Evolutionary conservation across 2,113 vertebrate genomes (phyloP).

Genomic region (Cyprinodon variegatus): DNA sequence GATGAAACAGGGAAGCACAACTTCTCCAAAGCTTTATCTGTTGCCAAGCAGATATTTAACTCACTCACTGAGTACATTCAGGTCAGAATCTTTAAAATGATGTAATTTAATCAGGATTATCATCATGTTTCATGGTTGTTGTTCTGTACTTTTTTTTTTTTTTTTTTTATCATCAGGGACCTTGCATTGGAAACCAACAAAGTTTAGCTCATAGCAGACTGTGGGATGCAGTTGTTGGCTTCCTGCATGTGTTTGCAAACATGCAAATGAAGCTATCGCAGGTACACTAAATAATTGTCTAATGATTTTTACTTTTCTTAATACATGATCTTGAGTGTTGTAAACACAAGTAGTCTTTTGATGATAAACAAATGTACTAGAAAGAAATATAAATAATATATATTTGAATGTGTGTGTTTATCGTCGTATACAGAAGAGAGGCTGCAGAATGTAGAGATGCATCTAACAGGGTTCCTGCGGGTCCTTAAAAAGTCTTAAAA

Average conservation of each 20-base stretch:
- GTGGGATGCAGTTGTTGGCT: slow-evolving; percentile 98
- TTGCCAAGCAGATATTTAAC: slow-evolving; percentile 98
- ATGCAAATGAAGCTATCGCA: slow-evolving; percentile 99
- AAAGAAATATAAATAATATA: too few relatives aligned
- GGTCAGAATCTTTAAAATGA: slow-evolving; percentile 45
- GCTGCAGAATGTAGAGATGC: too few relatives aligned
- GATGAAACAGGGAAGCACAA: slow-evolving; percentile 94
- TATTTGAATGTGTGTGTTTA: too few relatives aligned
- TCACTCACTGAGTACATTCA: slow-evolving; percentile 96
- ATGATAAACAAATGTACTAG: neutral
- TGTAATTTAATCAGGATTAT: too few relatives aligned
- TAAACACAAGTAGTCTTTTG: neutral
- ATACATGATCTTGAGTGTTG: neutral
- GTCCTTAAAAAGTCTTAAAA: too few relatives aligned
- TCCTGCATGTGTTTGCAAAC: slow-evolving; percentile 97
- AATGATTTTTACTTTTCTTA: neutral
- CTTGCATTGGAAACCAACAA: slow-evolving; percentile 97
- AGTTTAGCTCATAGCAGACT: slow-evolving; percentile 96
- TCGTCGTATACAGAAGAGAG: too few relatives aligned
- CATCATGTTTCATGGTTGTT: neutral
- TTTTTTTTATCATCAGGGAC: slow-evolving; percentile 79
- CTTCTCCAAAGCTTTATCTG: slow-evolving; percentile 94
- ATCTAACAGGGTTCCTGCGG: too few relatives aligned
- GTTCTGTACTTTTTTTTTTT: neutral
- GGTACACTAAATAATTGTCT: slow-evolving; percentile 74